phyloP scores from a whole-genome alignment of 30 jellyfish, hydroid and myxozoan genomes.

The Clytia hemisphaerica region DNA sequence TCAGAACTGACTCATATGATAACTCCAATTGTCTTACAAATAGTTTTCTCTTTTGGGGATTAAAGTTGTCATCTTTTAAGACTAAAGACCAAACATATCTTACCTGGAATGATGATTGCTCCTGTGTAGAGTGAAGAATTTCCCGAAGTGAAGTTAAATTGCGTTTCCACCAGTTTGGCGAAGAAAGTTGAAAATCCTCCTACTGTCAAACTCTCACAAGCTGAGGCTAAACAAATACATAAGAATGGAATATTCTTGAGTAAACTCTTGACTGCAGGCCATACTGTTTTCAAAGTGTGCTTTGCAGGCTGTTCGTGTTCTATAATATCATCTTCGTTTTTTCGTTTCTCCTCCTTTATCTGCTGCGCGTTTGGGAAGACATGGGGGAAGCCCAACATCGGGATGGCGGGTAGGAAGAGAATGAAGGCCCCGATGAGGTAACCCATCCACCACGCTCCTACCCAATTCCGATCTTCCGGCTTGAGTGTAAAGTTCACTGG shows the following conservation, averaged over 20 bases:
- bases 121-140: slow-evolving; percentile 82
- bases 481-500: slow-evolving; percentile 54
- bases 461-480: slow-evolving; percentile 85
- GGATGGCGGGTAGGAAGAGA: slow-evolving; percentile 49
- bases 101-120: slow-evolving; percentile 67
- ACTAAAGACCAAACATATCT: too few relatives aligned
- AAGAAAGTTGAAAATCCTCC: slow-evolving; percentile 95
- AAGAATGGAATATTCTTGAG: slow-evolving; percentile 51
- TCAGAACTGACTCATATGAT: too few relatives aligned
- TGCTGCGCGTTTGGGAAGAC: slow-evolving; percentile 52
- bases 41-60: too few relatives aligned
- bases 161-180: slow-evolving; percentile 84
- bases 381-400: slow-evolving; percentile 85
- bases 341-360: slow-evolving; percentile 40
- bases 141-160: slow-evolving; percentile 60
- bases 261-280: slow-evolving; percentile 55
- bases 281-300: slow-evolving; percentile 25
- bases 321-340: slow-evolving; percentile 63
- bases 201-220: slow-evolving; percentile 73
- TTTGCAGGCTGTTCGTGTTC: slow-evolving; percentile 28
- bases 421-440: slow-evolving; percentile 54
- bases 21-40: too few relatives aligned
- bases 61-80: too few relatives aligned
- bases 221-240: slow-evolving; percentile 47
- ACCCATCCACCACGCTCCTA: slow-evolving; percentile 99